A percentile compares a stretch with the other conserved stretches of the same genome.
Conservation (phyloP, 2,888 invertebrate genomes). For the Drepanosiphum platanoidis region DNA sequence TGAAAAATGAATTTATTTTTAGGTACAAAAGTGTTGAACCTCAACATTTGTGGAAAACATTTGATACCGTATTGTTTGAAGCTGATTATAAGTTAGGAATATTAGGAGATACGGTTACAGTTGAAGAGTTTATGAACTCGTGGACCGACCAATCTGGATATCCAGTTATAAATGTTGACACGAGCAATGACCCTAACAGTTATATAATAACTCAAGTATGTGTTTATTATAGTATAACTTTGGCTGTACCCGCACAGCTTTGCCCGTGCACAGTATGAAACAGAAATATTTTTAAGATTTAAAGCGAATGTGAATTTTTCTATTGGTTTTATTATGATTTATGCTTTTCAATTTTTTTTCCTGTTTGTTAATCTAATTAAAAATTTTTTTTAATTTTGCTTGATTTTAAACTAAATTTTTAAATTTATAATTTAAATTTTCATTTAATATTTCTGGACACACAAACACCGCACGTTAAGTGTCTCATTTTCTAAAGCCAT, state of each 20-base stretch:
- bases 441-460: no score
- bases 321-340: no score
- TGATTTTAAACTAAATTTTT: no score
- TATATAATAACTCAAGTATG: conserved; percentile 19
- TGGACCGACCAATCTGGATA: conserved; percentile 80
- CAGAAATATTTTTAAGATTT: no score
- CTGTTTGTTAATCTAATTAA: no score
- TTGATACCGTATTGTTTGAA: conserved; percentile 68
- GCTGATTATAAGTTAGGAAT: conserved; percentile 50
- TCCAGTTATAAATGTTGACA: conserved; percentile 73
- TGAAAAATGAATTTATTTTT: neutral
- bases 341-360: no score
- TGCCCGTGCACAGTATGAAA: no score
- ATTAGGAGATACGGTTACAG: conserved; percentile 27
- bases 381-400: no score
- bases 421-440: no score
- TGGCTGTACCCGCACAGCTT: conserved; percentile 30
- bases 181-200: conserved; percentile 68
- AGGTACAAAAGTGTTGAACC: conserved; percentile 62
- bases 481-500: no score
- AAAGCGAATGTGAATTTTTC: no score
- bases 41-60: conserved; percentile 58
- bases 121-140: conserved; percentile 75
- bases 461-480: no score
- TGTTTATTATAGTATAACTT: neutral